Conservation (phyloP, 2,888 invertebrate species). For the Apoderus coryli region DNA sequence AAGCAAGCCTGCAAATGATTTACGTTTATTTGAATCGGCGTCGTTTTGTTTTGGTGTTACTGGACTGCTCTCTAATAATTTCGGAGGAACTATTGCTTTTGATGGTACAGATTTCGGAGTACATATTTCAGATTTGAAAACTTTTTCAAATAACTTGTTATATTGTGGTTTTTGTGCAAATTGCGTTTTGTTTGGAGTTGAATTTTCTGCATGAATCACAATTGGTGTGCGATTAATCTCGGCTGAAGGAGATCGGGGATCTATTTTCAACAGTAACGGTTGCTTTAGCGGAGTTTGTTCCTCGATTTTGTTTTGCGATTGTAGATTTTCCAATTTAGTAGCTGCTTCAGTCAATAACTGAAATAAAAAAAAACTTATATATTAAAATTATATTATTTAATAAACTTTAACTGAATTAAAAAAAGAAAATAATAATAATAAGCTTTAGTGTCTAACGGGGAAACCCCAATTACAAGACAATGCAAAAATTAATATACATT, state of each 20-base stretch:
- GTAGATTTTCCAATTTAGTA: constrained; percentile 14
- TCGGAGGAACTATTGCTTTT: constrained; percentile 30
- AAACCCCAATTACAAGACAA: too few relatives aligned
- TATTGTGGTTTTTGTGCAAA: too few relatives aligned
- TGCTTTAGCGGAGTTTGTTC: constrained; percentile 15
- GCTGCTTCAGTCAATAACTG: constrained; percentile 16
- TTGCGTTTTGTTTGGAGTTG: constrained; percentile 20
- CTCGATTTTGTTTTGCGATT: constrained; percentile 10
- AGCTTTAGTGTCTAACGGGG: too few relatives aligned
- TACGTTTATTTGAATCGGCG: constrained; percentile 27
- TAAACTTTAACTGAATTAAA: too few relatives aligned
- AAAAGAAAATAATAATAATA: too few relatives aligned
- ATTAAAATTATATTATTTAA: constrained; percentile 3
- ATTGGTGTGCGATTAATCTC: constrained; percentile 48
- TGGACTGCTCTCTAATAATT: constrained; percentile 27
- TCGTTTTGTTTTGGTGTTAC: constrained; percentile 21
- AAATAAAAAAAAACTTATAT: constrained; percentile 8
- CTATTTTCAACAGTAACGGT: constrained; percentile 19
- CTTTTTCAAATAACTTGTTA: constrained; percentile 30
- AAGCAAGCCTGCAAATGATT: constrained; percentile 35
- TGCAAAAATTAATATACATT: too few relatives aligned
- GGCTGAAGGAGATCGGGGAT: constrained; percentile 44
- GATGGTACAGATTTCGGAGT: constrained; percentile 1
- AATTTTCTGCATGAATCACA: constrained; percentile 18
- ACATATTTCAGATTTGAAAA: constrained; percentile 10